A percentile compares a stretch with the other conserved stretches of the same genome.
Conservation (phyloP, 2,888 invertebrate genomes). For the Eucera pruinosa region DNA sequence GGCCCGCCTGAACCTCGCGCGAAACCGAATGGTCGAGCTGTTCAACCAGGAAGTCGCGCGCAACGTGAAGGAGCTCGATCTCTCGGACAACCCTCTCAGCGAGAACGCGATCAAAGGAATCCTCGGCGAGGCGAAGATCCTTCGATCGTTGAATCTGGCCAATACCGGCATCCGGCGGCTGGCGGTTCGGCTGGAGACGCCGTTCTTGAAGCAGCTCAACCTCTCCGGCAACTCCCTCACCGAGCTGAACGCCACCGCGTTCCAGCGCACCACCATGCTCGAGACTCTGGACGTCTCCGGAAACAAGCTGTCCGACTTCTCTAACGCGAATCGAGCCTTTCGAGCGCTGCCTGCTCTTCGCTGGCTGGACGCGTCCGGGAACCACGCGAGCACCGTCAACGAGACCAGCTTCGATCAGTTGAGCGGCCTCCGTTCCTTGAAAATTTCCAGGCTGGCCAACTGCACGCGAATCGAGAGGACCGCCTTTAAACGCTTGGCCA, state of each 20-base stretch:
- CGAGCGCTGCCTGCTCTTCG: slow-evolving; percentile 88
- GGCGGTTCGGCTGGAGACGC: slow-evolving; percentile 90
- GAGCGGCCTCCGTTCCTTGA: slow-evolving; percentile 87
- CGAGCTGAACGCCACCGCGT: slow-evolving; percentile 88
- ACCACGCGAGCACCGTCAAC: slow-evolving; percentile 91
- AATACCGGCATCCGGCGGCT: slow-evolving; percentile 90
- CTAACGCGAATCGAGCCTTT: slow-evolving; percentile 79
- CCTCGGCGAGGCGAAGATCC: slow-evolving; percentile 94
- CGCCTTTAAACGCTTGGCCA: slow-evolving; percentile 90
- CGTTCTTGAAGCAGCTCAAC: slow-evolving; percentile 92
- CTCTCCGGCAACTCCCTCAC: slow-evolving; percentile 91
- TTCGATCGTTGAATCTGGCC: slow-evolving; percentile 92
- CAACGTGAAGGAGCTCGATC: slow-evolving; percentile 93
- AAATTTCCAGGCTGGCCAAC: slow-evolving; percentile 88
- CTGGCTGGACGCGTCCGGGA: slow-evolving; percentile 91
- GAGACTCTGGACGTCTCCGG: slow-evolving; percentile 91
- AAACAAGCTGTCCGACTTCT: slow-evolving; percentile 88
- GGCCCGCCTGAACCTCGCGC: slow-evolving; percentile 88
- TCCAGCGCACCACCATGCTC: slow-evolving; percentile 92
- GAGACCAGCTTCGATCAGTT: slow-evolving; percentile 91
- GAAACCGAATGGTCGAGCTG: slow-evolving; percentile 91
- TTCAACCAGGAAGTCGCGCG: slow-evolving; percentile 94
- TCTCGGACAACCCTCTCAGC: slow-evolving; percentile 93
- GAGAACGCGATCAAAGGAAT: slow-evolving; percentile 90
- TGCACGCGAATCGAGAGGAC: slow-evolving; percentile 93